These are phyloP conservation scores for Cydia pomonella DNA, from an alignment of 1,140 invertebrate species.

Conservation along the genomic window DNA sequence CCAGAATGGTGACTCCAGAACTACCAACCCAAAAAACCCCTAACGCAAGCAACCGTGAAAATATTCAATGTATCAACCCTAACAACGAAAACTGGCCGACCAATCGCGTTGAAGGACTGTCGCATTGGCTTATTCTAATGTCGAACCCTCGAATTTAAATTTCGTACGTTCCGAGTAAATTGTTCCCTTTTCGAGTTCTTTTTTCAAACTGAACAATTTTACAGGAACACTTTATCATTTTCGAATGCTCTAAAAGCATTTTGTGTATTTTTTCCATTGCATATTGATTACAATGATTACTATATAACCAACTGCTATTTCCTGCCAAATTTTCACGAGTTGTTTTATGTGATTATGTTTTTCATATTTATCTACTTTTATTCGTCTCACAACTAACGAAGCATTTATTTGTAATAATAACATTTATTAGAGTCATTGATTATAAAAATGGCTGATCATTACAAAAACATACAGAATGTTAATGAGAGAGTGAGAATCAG, in stretches of 20 bases:
- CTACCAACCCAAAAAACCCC: constrained; percentile 4
- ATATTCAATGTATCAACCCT: constrained; percentile 32
- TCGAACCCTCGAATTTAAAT: constrained; percentile 52
- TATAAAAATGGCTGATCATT: too few relatives aligned
- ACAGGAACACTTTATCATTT: not conserved
- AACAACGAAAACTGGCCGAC: constrained; percentile 37
- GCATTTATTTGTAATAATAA: too few relatives aligned
- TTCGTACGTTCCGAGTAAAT: constrained; percentile 41
- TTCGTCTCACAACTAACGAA: too few relatives aligned
- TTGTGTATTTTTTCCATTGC: not conserved
- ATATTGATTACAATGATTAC: not conserved
- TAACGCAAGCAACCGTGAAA: constrained; percentile 14
- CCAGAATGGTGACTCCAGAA: not conserved
- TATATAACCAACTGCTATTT: too few relatives aligned
- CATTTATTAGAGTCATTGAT: too few relatives aligned
- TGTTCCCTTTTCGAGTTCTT: constrained; percentile 47
- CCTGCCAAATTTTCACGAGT: too few relatives aligned
- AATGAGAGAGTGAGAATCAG: too few relatives aligned
- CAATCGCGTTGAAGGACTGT: constrained; percentile 47
- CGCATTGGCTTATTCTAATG: constrained; percentile 62
- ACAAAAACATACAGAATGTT: too few relatives aligned
- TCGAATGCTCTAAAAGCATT: too few relatives aligned
- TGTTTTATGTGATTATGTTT: too few relatives aligned
- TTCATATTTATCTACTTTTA: too few relatives aligned
- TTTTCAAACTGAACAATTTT: not conserved